These are phyloP conservation scores for Drosophila pseudoananassae DNA, from an alignment of 1,140 invertebrate species.

Conservation along the genomic window DNA sequence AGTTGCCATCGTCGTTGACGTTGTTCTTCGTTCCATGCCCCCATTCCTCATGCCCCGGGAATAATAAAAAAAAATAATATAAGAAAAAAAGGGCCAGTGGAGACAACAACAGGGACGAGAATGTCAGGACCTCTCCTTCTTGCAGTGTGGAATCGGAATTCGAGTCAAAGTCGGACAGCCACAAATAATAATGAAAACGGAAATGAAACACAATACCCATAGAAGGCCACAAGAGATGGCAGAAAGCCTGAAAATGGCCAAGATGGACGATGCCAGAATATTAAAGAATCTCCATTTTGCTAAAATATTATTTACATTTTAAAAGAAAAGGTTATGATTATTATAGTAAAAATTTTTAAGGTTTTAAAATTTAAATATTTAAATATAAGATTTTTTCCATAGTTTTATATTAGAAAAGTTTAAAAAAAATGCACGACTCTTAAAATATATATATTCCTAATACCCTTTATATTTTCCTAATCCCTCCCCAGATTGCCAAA, in stretches of 20 bases:
- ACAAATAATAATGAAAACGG: slow-evolving; percentile 82
- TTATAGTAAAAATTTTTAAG: too few species aligned
- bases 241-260: slow-evolving; percentile 33
- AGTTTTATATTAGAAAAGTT: neutral
- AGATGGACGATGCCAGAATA: slow-evolving; percentile 5
- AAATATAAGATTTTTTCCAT: too few species aligned
- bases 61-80: slow-evolving; percentile 11
- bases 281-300: neutral
- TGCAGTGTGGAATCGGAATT: slow-evolving; percentile 46
- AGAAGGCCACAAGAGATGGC: slow-evolving; percentile 58
- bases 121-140: slow-evolving; percentile 15
- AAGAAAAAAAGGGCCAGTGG: slow-evolving; percentile 10
- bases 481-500: neutral
- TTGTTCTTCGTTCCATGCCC: slow-evolving; percentile 6
- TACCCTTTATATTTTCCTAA: neutral
- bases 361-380: neutral
- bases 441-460: too few species aligned
- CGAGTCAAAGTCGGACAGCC: slow-evolving; percentile 61
- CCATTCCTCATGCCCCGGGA: slow-evolving; percentile 10
- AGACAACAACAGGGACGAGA: slow-evolving; percentile 25
- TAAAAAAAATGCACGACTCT: neutral
- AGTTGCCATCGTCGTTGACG: slow-evolving; percentile 77
- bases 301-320: neutral
- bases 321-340: neutral
- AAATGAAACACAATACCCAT: slow-evolving; percentile 79